phyloP scores from a whole-genome alignment of 92 coral and sea anemone genomes.

The Phenganax subtilis region DNA sequence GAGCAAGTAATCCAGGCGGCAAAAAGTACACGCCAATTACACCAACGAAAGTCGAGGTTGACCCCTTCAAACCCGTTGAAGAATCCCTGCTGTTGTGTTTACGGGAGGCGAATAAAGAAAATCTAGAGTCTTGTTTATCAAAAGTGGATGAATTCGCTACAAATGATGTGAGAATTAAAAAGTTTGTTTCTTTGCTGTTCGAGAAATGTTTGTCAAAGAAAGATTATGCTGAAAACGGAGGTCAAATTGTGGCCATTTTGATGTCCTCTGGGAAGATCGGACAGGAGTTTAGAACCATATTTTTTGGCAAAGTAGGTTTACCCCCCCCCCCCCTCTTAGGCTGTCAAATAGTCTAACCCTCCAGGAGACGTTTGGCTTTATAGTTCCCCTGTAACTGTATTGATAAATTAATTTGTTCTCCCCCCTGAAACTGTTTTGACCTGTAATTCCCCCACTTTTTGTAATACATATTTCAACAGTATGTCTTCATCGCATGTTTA shows the following conservation, averaged over 20 bases:
- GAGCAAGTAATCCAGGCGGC: not conserved
- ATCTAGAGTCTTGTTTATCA: slow-evolving; percentile 28
- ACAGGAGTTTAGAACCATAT: slow-evolving; percentile 52
- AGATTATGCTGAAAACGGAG: slow-evolving; percentile 55
- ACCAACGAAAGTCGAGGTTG: not conserved
- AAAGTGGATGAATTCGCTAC: slow-evolving; percentile 46
- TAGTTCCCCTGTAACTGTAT: too few relatives aligned
- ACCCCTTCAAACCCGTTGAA: slow-evolving; percentile 42
- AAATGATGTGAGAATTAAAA: slow-evolving; percentile 48
- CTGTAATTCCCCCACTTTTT: too few relatives aligned
- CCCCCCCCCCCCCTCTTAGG: too few relatives aligned
- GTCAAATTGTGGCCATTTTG: slow-evolving; percentile 55
- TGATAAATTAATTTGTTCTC: too few relatives aligned
- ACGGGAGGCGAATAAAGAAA: slow-evolving; percentile 35
- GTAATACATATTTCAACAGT: too few relatives aligned
- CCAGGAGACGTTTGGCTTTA: too few relatives aligned
- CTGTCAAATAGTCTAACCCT: too few relatives aligned
- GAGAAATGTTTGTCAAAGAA: slow-evolving; percentile 55
- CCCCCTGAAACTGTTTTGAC: too few relatives aligned
- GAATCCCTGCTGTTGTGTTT: slow-evolving; percentile 43
- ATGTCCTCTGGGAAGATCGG: slow-evolving; percentile 56
- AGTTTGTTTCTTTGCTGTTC: slow-evolving; percentile 56
- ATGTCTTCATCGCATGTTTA: not conserved
- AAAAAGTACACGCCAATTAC: not conserved
- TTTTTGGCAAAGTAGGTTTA: slow-evolving; percentile 50